Evolutionary conservation across 2,797 vertebrate genomes (phyloP).

Genomic region (Sebastes oblongus): DNA sequence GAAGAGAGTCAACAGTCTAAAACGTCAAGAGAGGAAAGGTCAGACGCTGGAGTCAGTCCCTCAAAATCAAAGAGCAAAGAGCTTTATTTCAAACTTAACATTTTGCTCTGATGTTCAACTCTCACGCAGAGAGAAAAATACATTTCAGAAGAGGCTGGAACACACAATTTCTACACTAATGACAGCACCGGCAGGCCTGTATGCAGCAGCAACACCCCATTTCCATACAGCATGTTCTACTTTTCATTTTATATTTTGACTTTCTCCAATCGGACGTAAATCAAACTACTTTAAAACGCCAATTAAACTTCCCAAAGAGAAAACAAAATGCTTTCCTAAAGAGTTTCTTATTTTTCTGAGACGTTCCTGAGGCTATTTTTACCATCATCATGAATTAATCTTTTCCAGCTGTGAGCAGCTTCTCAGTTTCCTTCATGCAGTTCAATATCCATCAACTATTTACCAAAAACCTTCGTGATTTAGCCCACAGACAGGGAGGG

Average conservation of each 20-base stretch:
- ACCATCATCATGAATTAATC: neutral
- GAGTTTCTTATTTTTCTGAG: neutral
- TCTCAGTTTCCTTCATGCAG: neutral
- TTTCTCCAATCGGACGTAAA: neutral
- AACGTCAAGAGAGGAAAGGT: slow-evolving; percentile 47
- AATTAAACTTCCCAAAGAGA: neutral
- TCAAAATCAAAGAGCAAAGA: slow-evolving; percentile 52
- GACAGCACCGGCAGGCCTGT: neutral
- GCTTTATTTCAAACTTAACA: slow-evolving; percentile 36
- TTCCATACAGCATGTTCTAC: neutral
- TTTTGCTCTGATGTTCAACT: slow-evolving; percentile 15
- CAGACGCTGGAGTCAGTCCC: slow-evolving; percentile 28
- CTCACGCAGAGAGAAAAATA: neutral
- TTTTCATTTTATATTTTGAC: neutral
- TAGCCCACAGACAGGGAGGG: neutral
- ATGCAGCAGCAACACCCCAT: too few relatives aligned
- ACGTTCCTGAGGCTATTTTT: neutral
- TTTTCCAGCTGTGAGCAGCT: neutral
- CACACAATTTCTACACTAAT: neutral
- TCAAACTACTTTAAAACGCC: neutral
- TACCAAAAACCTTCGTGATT: neutral
- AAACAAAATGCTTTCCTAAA: neutral
- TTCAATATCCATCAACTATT: neutral
- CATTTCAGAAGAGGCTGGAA: neutral
- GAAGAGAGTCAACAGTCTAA: slow-evolving; percentile 46